A percentile compares a stretch with the other conserved stretches of the same genome.
Evolutionary conservation across 2,113 vertebrate species (phyloP).

Genomic region (Zapus hudsonius): DNA sequence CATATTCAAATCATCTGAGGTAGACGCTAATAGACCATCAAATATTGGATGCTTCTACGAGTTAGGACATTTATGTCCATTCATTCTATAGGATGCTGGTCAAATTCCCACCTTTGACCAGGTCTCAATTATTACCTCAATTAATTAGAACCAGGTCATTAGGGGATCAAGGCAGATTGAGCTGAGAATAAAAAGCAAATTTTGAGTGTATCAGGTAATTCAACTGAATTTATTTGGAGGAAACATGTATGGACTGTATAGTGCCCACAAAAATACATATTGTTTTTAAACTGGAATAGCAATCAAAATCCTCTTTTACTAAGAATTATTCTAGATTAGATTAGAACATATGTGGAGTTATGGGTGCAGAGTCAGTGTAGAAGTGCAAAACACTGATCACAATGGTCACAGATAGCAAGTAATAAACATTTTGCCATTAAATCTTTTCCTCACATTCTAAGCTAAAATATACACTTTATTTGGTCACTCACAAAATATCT

Average conservation of each 20-base stretch:
- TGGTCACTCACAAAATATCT: background rate
- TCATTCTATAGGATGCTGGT: background rate
- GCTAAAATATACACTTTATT: background rate
- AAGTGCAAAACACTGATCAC: background rate
- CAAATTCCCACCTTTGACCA: background rate
- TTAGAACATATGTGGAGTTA: background rate
- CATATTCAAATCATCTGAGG: background rate
- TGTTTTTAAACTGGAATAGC: background rate
- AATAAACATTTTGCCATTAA: background rate
- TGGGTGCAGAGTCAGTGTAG: background rate
- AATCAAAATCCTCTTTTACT: background rate
- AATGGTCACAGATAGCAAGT: background rate
- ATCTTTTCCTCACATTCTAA: background rate
- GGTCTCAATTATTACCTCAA: background rate
- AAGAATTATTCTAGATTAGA: conserved; percentile 23
- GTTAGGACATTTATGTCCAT: background rate
- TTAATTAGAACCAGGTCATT: background rate
- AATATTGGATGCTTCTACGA: background rate
- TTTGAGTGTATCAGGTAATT: background rate
- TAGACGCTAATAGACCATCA: background rate
- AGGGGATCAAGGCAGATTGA: background rate
- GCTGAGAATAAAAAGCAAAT: background rate
- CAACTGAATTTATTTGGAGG: conserved; percentile 15
- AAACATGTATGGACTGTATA: background rate
- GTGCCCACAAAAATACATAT: background rate